Percentiles rank a stretch among this genome's conserved stretches.
These are phyloP conservation scores for Sarcophilus harrisii DNA, from an alignment of 2,797 vertebrate species.

Conservation along the genomic window DNA sequence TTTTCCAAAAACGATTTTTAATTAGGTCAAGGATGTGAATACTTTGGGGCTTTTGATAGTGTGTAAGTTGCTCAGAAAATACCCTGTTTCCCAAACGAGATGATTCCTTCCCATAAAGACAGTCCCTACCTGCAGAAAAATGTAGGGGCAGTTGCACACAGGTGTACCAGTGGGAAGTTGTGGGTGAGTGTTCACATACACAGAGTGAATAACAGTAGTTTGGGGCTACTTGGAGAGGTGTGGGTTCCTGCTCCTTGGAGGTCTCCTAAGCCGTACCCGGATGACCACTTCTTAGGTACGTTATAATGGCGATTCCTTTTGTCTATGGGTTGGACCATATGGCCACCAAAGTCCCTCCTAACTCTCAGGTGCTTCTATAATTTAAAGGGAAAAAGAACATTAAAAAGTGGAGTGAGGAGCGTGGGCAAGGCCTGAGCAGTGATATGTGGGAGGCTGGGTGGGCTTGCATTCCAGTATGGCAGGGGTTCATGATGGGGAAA, in stretches of 20 bases:
- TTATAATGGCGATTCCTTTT: background rate
- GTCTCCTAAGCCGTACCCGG: background rate
- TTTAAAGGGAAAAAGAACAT: background rate
- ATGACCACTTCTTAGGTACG: background rate
- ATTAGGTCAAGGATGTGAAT: conserved; percentile 80
- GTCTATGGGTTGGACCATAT: background rate
- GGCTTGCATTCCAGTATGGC: background rate
- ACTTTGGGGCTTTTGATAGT: conserved; percentile 55
- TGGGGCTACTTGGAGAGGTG: background rate
- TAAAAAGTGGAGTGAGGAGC: background rate
- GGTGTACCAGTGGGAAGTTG: background rate
- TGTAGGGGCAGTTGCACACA: background rate
- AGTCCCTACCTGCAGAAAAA: conserved; percentile 40
- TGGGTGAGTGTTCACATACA: background rate
- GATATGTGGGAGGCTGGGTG: background rate
- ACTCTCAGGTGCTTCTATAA: background rate
- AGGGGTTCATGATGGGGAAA: background rate
- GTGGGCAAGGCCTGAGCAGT: background rate
- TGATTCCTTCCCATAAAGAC: conserved; percentile 44
- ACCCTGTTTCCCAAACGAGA: background rate
- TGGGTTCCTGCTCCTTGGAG: background rate
- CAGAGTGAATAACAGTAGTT: background rate
- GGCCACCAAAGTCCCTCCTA: background rate
- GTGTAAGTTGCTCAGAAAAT: conserved; percentile 59
- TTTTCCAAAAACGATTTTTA: conserved; percentile 72